These are phyloP conservation scores for Meleagris gallopavo DNA, from an alignment of 2,113 vertebrate species.

Conservation along the genomic window DNA sequence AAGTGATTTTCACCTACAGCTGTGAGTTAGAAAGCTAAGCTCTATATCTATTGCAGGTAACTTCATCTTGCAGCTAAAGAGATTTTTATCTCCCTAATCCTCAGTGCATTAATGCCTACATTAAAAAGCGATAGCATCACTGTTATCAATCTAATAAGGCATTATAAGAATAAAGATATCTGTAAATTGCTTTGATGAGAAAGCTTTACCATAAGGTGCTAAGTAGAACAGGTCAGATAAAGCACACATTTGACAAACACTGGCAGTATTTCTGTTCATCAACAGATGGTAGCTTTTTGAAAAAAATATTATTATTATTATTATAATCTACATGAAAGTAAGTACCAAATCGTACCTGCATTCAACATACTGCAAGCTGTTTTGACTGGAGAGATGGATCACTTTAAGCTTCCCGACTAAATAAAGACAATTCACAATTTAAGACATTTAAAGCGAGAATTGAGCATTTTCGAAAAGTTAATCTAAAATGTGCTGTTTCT, in stretches of 20 bases:
- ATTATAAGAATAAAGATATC: slow-evolving; percentile 24
- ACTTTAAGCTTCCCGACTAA: not conserved
- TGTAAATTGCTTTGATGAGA: slow-evolving; percentile 33
- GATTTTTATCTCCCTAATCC: not conserved
- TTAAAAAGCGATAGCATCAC: not conserved
- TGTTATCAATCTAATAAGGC: slow-evolving; percentile 10
- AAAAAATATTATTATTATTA: not conserved
- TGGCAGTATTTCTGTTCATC: slow-evolving; percentile 59
- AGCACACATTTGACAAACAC: slow-evolving; percentile 61
- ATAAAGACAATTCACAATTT: not conserved
- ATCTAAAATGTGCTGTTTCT: not conserved
- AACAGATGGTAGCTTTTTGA: slow-evolving; percentile 53
- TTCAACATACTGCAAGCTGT: not conserved
- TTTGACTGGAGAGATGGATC: not conserved
- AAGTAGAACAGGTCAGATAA: slow-evolving; percentile 71
- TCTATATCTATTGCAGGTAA: not conserved
- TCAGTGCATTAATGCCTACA: not conserved
- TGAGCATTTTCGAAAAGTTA: not conserved
- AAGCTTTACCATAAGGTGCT: slow-evolving; percentile 66
- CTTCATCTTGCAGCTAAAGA: not conserved
- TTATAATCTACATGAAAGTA: slow-evolving; percentile 20
- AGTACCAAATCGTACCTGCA: slow-evolving; percentile 43
- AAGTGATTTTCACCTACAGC: not conserved
- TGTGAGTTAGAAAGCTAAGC: not conserved
- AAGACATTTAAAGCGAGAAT: not conserved